Conservation (phyloP, 2,888 invertebrate species). For the Acrocera orbiculus region DNA sequence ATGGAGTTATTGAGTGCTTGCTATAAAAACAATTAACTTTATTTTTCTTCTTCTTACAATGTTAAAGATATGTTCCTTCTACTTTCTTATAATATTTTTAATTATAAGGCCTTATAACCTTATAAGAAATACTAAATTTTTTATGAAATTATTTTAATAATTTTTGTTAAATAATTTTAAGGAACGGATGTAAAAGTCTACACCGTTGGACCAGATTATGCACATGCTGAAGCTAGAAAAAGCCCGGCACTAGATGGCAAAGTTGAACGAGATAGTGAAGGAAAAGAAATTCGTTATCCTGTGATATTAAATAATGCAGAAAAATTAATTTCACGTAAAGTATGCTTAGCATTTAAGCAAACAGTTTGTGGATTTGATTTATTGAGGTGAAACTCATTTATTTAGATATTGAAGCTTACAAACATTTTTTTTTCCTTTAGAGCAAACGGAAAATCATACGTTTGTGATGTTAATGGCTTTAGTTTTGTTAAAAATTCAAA, state of each 20-base stretch:
- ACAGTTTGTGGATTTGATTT: slow-evolving; percentile 99
- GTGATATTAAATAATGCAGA: slow-evolving; percentile 95
- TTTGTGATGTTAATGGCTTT: slow-evolving; percentile 99
- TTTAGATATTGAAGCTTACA: no score
- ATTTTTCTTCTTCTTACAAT: no score
- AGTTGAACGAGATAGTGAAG: slow-evolving; percentile 94
- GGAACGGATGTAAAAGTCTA: slow-evolving; percentile 72
- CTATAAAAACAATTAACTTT: no score
- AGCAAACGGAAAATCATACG: slow-evolving; percentile 96
- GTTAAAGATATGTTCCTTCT: no score
- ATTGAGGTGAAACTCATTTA: slow-evolving; percentile 44
- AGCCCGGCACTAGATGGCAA: slow-evolving; percentile 97
- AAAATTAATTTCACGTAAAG: slow-evolving; percentile 93
- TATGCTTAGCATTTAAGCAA: slow-evolving; percentile 91
- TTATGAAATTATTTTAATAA: no score
- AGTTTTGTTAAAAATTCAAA: slow-evolving; percentile 99
- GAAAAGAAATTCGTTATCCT: slow-evolving; percentile 96
- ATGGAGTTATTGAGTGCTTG: no score
- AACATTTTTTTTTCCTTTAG: no score
- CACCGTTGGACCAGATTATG: slow-evolving; percentile 98
- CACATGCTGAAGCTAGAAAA: slow-evolving; percentile 97
- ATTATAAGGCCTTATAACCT: no score
- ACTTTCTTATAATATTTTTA: no score
- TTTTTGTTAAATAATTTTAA: slow-evolving; percentile 34
- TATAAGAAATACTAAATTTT: no score